A percentile compares a stretch with the other conserved stretches of the same genome.
phyloP scores from a whole-genome alignment of 2,113 vertebrate species.

The Apodemus speciosus region DNA sequence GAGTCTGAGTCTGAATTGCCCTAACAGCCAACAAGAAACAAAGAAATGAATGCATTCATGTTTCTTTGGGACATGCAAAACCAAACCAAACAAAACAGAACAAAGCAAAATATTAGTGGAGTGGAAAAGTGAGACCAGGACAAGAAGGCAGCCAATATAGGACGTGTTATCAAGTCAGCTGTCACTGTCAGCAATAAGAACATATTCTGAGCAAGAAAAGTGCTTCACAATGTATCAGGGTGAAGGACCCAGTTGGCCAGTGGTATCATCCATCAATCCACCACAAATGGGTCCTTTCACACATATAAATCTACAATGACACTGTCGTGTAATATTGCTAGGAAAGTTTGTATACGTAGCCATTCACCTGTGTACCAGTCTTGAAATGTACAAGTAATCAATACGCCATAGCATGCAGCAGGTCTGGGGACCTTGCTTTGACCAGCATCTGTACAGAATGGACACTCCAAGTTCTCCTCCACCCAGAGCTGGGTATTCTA shows the following conservation, averaged over 20 bases:
- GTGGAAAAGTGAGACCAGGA: background rate
- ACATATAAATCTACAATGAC: conserved; percentile 39
- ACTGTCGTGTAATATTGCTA: conserved; percentile 14
- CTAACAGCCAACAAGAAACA: background rate
- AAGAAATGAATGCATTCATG: background rate
- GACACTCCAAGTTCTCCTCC: background rate
- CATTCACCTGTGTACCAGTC: conserved; percentile 25
- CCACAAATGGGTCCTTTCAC: conserved; percentile 33
- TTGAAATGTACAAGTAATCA: conserved; percentile 14
- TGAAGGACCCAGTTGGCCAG: background rate
- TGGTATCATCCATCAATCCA: background rate
- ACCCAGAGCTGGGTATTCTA: background rate
- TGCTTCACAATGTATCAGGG: conserved; percentile 9
- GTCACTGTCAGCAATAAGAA: background rate
- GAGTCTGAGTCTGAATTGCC: conserved; percentile 5
- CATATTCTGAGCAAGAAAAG: background rate
- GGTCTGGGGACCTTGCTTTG: background rate
- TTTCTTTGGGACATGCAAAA: conserved; percentile 26
- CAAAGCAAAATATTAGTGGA: too few relatives aligned
- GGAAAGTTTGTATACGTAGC: background rate
- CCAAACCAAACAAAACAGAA: background rate
- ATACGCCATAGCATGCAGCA: background rate
- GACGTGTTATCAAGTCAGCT: conserved; percentile 32
- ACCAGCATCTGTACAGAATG: background rate
- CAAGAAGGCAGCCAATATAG: background rate